A percentile compares a stretch with the other conserved stretches of the same genome.
Conservation (phyloP, 2,888 invertebrate species). For the Punctoribates punctum region DNA sequence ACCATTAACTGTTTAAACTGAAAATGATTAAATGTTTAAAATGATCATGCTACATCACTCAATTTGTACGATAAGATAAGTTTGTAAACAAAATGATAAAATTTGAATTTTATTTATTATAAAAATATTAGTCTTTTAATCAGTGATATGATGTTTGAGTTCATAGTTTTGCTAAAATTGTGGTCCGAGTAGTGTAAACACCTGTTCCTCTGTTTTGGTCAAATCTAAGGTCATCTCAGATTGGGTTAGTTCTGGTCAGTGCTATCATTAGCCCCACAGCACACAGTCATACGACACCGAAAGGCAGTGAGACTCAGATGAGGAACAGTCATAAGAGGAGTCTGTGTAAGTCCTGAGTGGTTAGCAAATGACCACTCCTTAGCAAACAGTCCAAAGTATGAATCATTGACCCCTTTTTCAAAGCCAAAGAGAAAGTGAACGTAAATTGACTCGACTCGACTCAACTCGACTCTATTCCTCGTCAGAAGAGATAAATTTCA, state of each 20-base stretch:
- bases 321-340: background rate
- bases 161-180: background rate
- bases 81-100: no score
- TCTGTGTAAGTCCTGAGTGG: background rate
- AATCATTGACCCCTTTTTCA: slow-evolving; percentile 25
- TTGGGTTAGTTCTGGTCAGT: background rate
- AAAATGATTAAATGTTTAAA: no score
- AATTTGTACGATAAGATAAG: no score
- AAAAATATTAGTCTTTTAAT: no score
- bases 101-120: no score
- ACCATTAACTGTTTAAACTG: no score
- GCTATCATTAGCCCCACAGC: slow-evolving; percentile 13
- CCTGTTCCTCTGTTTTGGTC: slow-evolving; percentile 16
- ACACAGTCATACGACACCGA: background rate
- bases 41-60: no score
- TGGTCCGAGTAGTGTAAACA: background rate
- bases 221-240: background rate
- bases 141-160: background rate
- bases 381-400: slow-evolving; percentile 1
- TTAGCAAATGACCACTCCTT: slow-evolving; percentile 23
- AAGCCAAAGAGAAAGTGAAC: slow-evolving; percentile 7
- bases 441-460: slow-evolving; percentile 3
- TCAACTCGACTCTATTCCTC: background rate
- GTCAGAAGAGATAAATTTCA: background rate
- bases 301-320: background rate